These are phyloP conservation scores for Uropetala carovei DNA, from an alignment of 2,888 invertebrate genomes.

Conservation along the genomic window DNA sequence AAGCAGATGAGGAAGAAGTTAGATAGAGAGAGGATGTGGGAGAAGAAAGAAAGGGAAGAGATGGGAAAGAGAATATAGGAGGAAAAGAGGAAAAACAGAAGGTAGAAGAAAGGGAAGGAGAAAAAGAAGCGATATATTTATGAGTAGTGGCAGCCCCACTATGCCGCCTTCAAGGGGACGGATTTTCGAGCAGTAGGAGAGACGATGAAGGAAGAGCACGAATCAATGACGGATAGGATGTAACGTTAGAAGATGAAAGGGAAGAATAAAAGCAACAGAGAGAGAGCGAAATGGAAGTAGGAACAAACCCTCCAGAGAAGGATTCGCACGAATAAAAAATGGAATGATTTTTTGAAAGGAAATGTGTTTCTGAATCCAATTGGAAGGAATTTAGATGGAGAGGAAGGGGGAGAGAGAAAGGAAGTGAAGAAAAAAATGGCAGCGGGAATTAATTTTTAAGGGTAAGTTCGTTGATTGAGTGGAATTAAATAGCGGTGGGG, in stretches of 20 bases:
- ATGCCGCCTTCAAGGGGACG: neutral
- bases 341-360: neutral
- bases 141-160: neutral
- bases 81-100: neutral
- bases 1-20: neutral
- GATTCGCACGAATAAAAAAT: neutral
- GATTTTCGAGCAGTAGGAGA: neutral
- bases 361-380: constrained; percentile 2
- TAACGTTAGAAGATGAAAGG: neutral
- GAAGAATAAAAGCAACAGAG: neutral
- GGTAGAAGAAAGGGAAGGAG: neutral
- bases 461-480: constrained; percentile 20
- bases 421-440: neutral
- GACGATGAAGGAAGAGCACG: too few relatives aligned
- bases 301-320: neutral
- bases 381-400: neutral
- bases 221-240: too few relatives aligned
- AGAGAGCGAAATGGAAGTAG: neutral
- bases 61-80: neutral
- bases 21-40: neutral
- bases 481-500: neutral
- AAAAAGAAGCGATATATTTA: too few relatives aligned
- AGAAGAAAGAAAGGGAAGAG: neutral
- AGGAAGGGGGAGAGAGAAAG: neutral
- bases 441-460: constrained; percentile 17